phyloP scores from a whole-genome alignment of 37 sponge, comb jelly and placozoan genomes.

The Spongilla lacustris region DNA sequence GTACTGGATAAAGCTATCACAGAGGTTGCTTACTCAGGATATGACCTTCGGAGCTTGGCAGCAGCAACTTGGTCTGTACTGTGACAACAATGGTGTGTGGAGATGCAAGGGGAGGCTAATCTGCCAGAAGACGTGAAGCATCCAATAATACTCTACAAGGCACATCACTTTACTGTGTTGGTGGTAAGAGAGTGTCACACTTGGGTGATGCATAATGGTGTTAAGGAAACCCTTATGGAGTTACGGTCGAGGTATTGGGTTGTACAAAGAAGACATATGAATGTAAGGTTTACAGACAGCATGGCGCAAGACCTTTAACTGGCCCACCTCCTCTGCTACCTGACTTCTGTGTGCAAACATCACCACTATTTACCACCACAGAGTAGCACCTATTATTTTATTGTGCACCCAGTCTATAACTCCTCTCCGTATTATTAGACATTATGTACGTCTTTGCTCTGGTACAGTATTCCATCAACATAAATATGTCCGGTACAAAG shows the following conservation, averaged over 20 bases:
- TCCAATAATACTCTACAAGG: not conserved
- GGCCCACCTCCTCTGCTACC: constrained; percentile 28
- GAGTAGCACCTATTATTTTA: too few species aligned
- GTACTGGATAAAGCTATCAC: constrained; percentile 16
- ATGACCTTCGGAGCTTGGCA: not conserved
- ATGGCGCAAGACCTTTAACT: not conserved
- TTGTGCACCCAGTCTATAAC: too few species aligned
- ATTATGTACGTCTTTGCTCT: too few species aligned
- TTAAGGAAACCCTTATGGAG: constrained; percentile 28
- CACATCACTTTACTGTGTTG: constrained; percentile 12
- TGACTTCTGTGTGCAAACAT: not conserved
- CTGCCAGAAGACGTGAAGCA: constrained; percentile 14
- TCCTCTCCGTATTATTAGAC: too few species aligned
- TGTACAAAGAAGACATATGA: constrained; percentile 15
- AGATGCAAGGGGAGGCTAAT: constrained; percentile 25
- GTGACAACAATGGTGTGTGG: constrained; percentile 16
- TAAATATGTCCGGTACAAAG: too few species aligned
- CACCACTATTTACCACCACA: too few species aligned
- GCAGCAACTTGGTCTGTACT: constrained; percentile 20
- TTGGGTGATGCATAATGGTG: constrained; percentile 38
- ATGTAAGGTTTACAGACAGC: constrained; percentile 10
- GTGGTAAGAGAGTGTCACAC: constrained; percentile 6
- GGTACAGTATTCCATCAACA: too few species aligned
- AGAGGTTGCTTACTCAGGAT: not conserved
- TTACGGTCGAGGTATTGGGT: constrained; percentile 31